Conservation (phyloP, 2,888 invertebrate genomes). For the Rotaria magnacalcarata region DNA sequence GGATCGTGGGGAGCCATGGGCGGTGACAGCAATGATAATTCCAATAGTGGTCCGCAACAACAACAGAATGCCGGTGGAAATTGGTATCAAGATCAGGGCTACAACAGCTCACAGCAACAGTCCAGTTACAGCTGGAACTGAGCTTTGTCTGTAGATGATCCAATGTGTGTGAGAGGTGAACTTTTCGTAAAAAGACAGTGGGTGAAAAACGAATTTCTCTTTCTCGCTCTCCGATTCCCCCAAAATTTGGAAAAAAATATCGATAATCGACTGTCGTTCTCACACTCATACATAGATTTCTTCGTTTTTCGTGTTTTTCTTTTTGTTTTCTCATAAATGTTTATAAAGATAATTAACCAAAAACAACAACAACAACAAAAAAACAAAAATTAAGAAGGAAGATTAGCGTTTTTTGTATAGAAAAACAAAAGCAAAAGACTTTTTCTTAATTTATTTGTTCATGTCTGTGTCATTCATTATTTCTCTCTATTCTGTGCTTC, state of each 20-base stretch:
- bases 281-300: not conserved
- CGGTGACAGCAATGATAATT: conserved; percentile 2
- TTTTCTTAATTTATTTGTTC: conserved; percentile 8
- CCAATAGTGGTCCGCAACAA: conserved; percentile 15
- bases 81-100: conserved; percentile 33
- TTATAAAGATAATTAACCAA: not conserved
- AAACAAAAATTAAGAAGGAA: not conserved
- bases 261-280: not conserved
- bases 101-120: conserved; percentile 8
- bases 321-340: conserved; percentile 26
- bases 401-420: conserved; percentile 16
- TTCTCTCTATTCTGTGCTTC: conserved; percentile 22
- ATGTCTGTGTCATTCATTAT: conserved; percentile 18
- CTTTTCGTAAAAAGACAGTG: conserved; percentile 20
- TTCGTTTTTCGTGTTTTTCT: conserved; percentile 25
- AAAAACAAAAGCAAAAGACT: not conserved
- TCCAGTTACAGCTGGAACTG: conserved; percentile 21
- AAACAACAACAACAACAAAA: not conserved
- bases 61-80: conserved; percentile 17
- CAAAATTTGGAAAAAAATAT: not conserved
- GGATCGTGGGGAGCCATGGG: not conserved
- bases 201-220: not conserved
- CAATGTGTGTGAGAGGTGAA: conserved; percentile 33
- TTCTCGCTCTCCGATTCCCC: not conserved
- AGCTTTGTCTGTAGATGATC: conserved; percentile 13